Percentiles rank a stretch among this genome's conserved stretches.
phyloP scores from a whole-genome alignment of 2,888 invertebrate genomes.

The Arrhopalites spinosus region DNA sequence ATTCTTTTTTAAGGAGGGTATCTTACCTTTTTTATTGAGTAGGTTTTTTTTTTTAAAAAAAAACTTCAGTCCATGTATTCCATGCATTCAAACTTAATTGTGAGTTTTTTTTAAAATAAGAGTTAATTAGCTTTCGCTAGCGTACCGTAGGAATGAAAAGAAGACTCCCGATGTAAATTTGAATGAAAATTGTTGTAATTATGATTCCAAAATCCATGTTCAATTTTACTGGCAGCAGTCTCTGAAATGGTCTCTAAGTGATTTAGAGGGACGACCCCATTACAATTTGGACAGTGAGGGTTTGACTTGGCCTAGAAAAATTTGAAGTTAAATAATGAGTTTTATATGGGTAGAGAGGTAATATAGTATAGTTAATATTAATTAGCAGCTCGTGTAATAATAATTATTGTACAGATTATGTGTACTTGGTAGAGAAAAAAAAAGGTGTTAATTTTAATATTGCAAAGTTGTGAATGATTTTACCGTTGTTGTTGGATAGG shows the following conservation, averaged over 20 bases:
- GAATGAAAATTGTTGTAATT: constrained; percentile 49
- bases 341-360: not conserved
- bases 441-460: too few relatives aligned
- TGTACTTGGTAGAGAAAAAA: too few relatives aligned
- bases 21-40: not conserved
- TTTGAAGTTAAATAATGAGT: not conserved
- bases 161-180: constrained; percentile 51
- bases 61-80: not conserved
- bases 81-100: not conserved
- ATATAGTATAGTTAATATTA: not conserved
- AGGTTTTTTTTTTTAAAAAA: not conserved
- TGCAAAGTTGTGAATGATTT: not conserved
- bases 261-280: constrained; percentile 49
- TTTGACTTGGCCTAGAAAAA: constrained; percentile 17
- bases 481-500: not conserved
- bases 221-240: not conserved
- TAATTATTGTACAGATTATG: too few relatives aligned
- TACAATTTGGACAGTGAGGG: constrained; percentile 52
- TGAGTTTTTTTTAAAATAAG: not conserved
- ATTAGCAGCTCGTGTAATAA: too few relatives aligned
- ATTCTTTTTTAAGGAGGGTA: not conserved
- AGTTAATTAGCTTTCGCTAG: not conserved
- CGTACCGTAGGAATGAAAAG: constrained; percentile 52
- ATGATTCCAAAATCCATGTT: constrained; percentile 49
- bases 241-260: constrained; percentile 42